Conservation (phyloP, 2,888 invertebrate genomes). For the Miltochrista miniata region DNA sequence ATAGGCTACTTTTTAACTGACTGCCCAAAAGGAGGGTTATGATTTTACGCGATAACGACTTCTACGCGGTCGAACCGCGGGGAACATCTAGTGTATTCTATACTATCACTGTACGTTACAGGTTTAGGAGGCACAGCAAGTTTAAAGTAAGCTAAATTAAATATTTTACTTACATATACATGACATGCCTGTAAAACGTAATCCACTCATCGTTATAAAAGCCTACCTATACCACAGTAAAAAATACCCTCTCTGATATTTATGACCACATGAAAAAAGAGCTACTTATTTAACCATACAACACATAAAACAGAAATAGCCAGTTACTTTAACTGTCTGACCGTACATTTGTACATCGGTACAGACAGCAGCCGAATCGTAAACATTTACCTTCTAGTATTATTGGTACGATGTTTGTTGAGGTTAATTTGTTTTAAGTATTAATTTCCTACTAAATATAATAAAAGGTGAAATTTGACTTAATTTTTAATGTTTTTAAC, state of each 20-base stretch:
- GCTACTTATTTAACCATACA: background rate
- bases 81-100: no score
- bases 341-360: constrained; percentile 26
- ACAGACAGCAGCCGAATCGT: constrained; percentile 18
- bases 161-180: background rate
- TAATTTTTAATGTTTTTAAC: no score
- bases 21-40: no score
- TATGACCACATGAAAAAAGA: background rate
- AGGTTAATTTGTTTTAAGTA: background rate
- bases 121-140: background rate
- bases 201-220: background rate
- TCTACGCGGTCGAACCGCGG: no score
- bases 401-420: constrained; percentile 1
- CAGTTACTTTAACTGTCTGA: constrained; percentile 9
- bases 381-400: constrained; percentile 38
- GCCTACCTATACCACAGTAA: background rate
- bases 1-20: no score
- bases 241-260: background rate
- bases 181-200: background rate
- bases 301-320: constrained; percentile 5
- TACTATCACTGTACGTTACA: no score
- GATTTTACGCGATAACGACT: no score
- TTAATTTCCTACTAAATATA: no score
- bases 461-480: no score
- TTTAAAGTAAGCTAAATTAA: no score